phyloP scores from a whole-genome alignment of 2,888 invertebrate genomes.

The Papilio gigon region DNA sequence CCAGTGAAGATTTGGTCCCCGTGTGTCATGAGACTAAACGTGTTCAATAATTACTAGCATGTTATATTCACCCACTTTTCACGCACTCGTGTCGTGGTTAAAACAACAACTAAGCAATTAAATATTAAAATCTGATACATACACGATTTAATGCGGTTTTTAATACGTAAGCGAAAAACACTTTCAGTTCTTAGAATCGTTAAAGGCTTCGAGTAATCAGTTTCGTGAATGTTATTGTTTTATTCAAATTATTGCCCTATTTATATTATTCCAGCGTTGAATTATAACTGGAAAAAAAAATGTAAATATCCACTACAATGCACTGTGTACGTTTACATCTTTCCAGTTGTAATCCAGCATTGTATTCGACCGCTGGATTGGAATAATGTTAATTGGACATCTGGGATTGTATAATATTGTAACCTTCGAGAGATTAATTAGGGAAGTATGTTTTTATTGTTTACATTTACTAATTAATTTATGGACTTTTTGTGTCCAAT shows the following conservation, averaged over 20 bases:
- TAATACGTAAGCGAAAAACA: conserved; percentile 12
- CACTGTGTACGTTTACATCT: too few relatives aligned
- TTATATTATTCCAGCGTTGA: too few relatives aligned
- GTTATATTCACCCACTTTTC: conserved; percentile 17
- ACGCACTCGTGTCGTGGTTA: conserved; percentile 24
- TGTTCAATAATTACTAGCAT: conserved; percentile 20
- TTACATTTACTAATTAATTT: not conserved
- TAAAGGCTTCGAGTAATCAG: not conserved
- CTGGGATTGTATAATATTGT: too few relatives aligned
- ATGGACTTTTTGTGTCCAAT: too few relatives aligned
- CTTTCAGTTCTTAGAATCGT: conserved; percentile 26
- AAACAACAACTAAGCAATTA: conserved; percentile 13
- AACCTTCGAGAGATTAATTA: too few relatives aligned
- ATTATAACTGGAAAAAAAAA: too few relatives aligned
- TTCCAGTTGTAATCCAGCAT: too few relatives aligned
- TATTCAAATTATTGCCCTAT: not conserved
- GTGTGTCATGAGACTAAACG: conserved; percentile 16
- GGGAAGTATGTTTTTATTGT: not conserved
- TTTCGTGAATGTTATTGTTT: conserved; percentile 12
- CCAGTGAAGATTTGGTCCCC: conserved; percentile 39
- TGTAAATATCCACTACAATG: too few relatives aligned
- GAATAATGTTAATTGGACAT: too few relatives aligned
- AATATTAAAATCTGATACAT: conserved; percentile 9
- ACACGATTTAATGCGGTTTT: conserved; percentile 6
- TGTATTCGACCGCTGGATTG: too few relatives aligned